Percentiles rank a stretch among this genome's conserved stretches.
Conservation (phyloP, 2,888 invertebrate genomes). For the Eupithecia exiguata region DNA sequence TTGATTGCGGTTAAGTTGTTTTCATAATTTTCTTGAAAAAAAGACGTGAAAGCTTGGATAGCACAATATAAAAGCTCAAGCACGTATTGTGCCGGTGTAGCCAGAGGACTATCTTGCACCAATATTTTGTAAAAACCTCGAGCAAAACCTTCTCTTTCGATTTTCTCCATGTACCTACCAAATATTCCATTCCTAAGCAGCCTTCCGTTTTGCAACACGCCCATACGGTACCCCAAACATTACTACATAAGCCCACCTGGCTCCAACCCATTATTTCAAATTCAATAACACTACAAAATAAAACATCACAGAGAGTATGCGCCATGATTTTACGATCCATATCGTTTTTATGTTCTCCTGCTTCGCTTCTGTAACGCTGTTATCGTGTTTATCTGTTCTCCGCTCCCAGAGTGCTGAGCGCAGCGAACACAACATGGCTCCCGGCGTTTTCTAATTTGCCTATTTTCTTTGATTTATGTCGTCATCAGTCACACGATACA, state of each 20-base stretch:
- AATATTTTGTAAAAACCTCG: not conserved
- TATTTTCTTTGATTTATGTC: not conserved
- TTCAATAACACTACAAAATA: conserved; percentile 53
- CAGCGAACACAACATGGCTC: too few relatives aligned
- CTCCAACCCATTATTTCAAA: conserved; percentile 34
- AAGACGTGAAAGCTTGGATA: not conserved
- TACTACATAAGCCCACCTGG: conserved; percentile 7
- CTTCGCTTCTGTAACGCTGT: conserved; percentile 50
- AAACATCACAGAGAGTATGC: conserved; percentile 48
- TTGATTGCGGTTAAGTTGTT: conserved; percentile 18
- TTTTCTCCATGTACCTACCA: not conserved
- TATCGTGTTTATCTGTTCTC: conserved; percentile 63
- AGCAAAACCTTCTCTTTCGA: not conserved
- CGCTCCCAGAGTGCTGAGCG: conserved; percentile 15
- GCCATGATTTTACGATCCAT: conserved; percentile 59
- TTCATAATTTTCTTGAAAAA: not conserved
- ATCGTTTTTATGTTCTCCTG: conserved; percentile 57
- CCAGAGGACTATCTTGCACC: not conserved
- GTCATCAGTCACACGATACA: too few relatives aligned
- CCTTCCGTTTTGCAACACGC: not conserved
- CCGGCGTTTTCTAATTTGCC: not conserved
- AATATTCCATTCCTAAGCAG: not conserved
- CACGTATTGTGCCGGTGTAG: too few relatives aligned
- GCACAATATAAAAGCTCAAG: too few relatives aligned
- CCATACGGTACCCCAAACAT: not conserved